A percentile compares a stretch with the other conserved stretches of the same genome.
Conservation (phyloP, 2,888 invertebrate species). For the Limnephilus auricula region DNA sequence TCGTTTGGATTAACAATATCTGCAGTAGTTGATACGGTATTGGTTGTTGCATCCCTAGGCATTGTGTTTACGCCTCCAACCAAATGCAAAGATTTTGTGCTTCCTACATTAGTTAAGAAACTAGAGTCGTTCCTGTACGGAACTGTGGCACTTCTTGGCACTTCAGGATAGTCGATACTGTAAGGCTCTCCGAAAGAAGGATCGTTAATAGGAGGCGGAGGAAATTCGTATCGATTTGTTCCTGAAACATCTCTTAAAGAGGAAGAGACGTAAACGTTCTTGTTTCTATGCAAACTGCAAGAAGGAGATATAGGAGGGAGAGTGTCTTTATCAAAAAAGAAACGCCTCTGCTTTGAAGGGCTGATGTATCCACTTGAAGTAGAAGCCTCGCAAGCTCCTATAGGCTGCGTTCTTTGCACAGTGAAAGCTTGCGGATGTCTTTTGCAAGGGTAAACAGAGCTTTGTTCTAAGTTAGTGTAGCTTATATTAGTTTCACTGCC, state of each 20-base stretch:
- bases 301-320: conserved; percentile 71
- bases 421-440: conserved; percentile 74
- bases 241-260: conserved; percentile 79
- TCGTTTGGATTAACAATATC: conserved; percentile 76
- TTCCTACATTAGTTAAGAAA: conserved; percentile 57
- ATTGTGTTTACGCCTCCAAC: conserved; percentile 67
- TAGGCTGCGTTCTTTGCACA: conserved; percentile 67
- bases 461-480: conserved; percentile 66
- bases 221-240: conserved; percentile 80
- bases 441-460: conserved; percentile 72
- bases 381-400: conserved; percentile 65
- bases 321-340: conserved; percentile 81
- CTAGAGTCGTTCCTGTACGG: conserved; percentile 67
- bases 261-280: conserved; percentile 76
- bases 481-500: conserved; percentile 63
- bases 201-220: conserved; percentile 80
- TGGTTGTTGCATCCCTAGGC: conserved; percentile 82
- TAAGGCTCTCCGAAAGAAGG: conserved; percentile 75
- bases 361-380: conserved; percentile 66
- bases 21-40: conserved; percentile 83
- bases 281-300: conserved; percentile 78
- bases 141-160: conserved; percentile 76
- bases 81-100: conserved; percentile 63
- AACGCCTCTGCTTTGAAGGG: conserved; percentile 79
- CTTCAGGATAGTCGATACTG: conserved; percentile 69